Percentiles rank a stretch among this genome's conserved stretches.
Evolutionary conservation across 1,140 invertebrate species (phyloP).

Genomic region (Drosophila busckii): DNA sequence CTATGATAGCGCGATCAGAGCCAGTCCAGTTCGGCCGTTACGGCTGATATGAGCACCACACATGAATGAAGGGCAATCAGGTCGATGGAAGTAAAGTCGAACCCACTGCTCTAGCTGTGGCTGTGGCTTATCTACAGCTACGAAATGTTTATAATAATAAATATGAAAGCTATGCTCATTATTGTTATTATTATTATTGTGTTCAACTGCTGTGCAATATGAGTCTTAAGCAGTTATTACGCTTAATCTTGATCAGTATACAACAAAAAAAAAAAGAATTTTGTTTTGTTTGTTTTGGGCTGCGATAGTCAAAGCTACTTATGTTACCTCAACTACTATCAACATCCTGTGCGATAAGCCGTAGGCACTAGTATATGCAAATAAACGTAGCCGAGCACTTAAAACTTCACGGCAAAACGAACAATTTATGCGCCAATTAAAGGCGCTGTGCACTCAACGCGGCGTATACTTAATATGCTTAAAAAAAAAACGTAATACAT

Average conservation of each 20-base stretch:
- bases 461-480: no score
- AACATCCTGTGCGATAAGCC: constrained; percentile 62
- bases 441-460: no score
- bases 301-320: constrained; percentile 16
- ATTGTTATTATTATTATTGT: constrained; percentile 58
- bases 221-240: constrained; percentile 42
- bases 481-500: constrained; percentile 16
- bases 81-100: no score
- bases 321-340: constrained; percentile 30
- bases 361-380: constrained; percentile 47
- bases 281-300: no score
- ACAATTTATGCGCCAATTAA: constrained; percentile 26
- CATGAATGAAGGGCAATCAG: no score
- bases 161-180: no score
- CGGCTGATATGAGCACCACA: no score
- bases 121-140: no score
- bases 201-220: constrained; percentile 31
- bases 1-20: background rate
- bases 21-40: no score
- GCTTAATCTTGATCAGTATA: constrained; percentile 64
- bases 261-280: no score
- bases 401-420: constrained; percentile 8
- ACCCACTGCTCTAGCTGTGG: no score
- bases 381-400: constrained; percentile 48
- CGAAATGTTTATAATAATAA: no score